These are phyloP conservation scores for Furcifer pardalis DNA, from an alignment of 2,797 vertebrate species.

Conservation along the genomic window DNA sequence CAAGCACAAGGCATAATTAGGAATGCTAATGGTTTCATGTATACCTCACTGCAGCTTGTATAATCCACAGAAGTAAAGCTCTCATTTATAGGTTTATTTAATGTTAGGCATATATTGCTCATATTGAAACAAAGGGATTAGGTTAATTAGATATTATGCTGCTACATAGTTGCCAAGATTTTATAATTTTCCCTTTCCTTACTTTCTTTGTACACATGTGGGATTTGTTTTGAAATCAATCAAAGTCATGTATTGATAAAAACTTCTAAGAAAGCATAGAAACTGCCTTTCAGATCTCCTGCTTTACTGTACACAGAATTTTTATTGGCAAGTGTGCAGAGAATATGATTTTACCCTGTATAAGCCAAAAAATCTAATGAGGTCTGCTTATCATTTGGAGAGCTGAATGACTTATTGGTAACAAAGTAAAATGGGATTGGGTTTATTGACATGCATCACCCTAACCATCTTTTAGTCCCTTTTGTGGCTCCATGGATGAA, in stretches of 20 bases:
- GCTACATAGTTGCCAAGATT: background rate
- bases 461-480: too few relatives aligned
- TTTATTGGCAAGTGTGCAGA: background rate
- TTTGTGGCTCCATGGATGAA: too few relatives aligned
- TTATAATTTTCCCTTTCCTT: background rate
- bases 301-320: background rate
- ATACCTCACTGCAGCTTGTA: background rate
- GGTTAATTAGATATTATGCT: conserved; percentile 10
- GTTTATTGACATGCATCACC: too few relatives aligned
- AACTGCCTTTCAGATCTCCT: too few relatives aligned
- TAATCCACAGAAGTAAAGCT: background rate
- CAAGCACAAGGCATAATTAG: conserved; percentile 1
- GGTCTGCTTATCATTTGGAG: too few relatives aligned
- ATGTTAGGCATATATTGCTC: background rate
- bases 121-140: background rate
- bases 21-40: background rate
- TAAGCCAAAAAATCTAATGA: too few relatives aligned
- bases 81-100: conserved; percentile 20
- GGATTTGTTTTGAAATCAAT: conserved; percentile 4
- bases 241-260: background rate
- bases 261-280: background rate
- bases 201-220: background rate
- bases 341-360: background rate
- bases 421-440: too few relatives aligned
- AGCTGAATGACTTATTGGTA: too few relatives aligned